Percentiles rank a stretch among this genome's conserved stretches.
Evolutionary conservation across 1,140 invertebrate species (phyloP).

Genomic region (Bilobella aurantiaca): DNA sequence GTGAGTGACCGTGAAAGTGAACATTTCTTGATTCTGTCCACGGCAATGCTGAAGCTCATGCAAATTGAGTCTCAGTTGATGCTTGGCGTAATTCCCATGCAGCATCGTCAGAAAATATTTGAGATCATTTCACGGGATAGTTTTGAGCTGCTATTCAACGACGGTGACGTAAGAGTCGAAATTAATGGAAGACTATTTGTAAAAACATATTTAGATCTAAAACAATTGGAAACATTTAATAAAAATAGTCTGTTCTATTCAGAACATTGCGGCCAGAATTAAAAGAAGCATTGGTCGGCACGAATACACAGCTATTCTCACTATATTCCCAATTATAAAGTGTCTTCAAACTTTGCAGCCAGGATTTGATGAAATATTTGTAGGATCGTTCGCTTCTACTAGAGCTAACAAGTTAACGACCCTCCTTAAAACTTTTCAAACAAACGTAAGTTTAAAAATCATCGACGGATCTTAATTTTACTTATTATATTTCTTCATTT

Average conservation of each 20-base stretch:
- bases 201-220: too few species aligned
- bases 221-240: slow-evolving; percentile 10
- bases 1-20: slow-evolving; percentile 75
- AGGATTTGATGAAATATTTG: slow-evolving; percentile 68
- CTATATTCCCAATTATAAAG: slow-evolving; percentile 75
- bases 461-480: too few species aligned
- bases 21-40: slow-evolving; percentile 71
- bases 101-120: slow-evolving; percentile 70
- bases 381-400: slow-evolving; percentile 51
- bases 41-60: slow-evolving; percentile 76
- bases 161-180: slow-evolving; percentile 57
- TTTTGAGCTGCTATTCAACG: slow-evolving; percentile 70
- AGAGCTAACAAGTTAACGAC: slow-evolving; percentile 60
- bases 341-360: slow-evolving; percentile 68
- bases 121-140: slow-evolving; percentile 72
- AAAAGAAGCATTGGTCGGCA: slow-evolving; percentile 66
- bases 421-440: slow-evolving; percentile 61
- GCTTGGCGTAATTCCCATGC: slow-evolving; percentile 68
- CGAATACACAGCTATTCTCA: slow-evolving; percentile 70
- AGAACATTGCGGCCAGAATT: slow-evolving; percentile 63
- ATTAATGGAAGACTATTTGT: slow-evolving; percentile 3
- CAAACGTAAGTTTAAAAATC: slow-evolving; percentile 56
- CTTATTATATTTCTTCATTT: slow-evolving; percentile 24
- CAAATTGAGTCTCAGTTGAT: slow-evolving; percentile 74
- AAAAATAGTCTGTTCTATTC: slow-evolving; percentile 38